Base-by-base conservation (phyloP, 2,888 invertebrate species). In the Smittia aterrima region DNA sequence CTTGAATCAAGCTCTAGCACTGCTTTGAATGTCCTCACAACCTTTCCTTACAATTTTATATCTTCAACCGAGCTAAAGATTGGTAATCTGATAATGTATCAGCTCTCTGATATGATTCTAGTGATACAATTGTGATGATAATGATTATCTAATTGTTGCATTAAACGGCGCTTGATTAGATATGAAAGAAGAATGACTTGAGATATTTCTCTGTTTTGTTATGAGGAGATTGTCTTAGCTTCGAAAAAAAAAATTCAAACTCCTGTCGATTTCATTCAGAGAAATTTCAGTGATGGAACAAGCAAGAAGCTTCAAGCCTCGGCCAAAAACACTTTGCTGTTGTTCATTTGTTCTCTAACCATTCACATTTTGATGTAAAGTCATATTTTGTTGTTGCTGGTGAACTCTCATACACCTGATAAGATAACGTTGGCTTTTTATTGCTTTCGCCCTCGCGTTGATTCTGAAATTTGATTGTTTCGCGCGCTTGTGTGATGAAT, bases 41-140 rank as follows among this genome's bases (percentile, higher is more conserved):
- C 4, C 18, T 41, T 41, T 67, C 67, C 67, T 67, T 67, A 41
- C 67, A 24, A 67, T 41, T 67, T 67, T 41, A 67, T 66, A 66
- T 66, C 66, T 66, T 58, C 3, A 47, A 38, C 4, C 9, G 58
- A 58, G 32, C 20, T 24, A 62, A 24, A n/a, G 20, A 38, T 72
- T 32, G 24, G 54, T 62, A 72, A 72, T 72, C 72, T 62, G 72
- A 72, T 72, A 72, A 32, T 40, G 27, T 72, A 72, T 72, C 72
- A 72, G 72, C 25, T 40, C 25, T 54, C 27, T 62, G 72, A 72
- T 72, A 72, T 72, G 72, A 72, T 72, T 62, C 27, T 18, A 58
- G 62, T 16, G 62, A 38, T 62, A 72, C 38, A 24, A 13, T 40
- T 62, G 25, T 27, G 22, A 72, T 72, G 72, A 72, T 72, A 72